Base-by-base conservation (phyloP, 2,888 invertebrate species). In the Agrilus mali region DNA sequence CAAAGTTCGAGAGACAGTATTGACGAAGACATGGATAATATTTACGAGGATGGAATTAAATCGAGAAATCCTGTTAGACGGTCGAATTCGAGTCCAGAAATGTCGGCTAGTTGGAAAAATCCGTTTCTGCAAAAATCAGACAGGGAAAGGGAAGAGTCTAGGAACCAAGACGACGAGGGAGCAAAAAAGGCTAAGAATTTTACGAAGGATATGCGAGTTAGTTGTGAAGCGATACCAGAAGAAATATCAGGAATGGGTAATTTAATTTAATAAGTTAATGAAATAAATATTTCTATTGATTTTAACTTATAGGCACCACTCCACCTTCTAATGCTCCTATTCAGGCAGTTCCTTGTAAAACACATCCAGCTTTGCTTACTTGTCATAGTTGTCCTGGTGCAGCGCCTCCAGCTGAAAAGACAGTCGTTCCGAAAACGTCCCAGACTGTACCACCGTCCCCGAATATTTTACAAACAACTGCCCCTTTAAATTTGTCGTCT, bases 51-150 rank as follows among this genome's bases (percentile, higher is more conserved):
- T 41, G 57, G 60, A 27, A 59, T 57, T 38, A 76, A 77, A 56
- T 77, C 80, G 0, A 74, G 87, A 10, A 87, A 87, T 70, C 88
- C 88, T 7, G 89, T 92, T 45, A 76, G 88, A 1, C 75, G 90
- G 47, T 87, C 88, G 36, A 90, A 90, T 73, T 90, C 90, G 41
- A 89, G 89, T 55, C 90, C 90, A 1, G 92, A 92, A 71, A 89
- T 92, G 89, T 86, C 85, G 47, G 83, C 86, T 2, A 84, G 82
- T 59, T 88, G 86, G 86, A 84, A 86, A 51, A 78, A 78, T 64
- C 77, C 80, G 47, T 78, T 80, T 54, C 48, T 57, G 41, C 50
- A 52, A 44, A 62, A 52, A 36, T 10, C 27, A 5, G 27, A 27
- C 10, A 61, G 47, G 13, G 38, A 55, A 51, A 36, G 51, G 31